Percentiles rank a stretch among this genome's conserved stretches.
Evolutionary conservation across 2,113 vertebrate genomes (phyloP).

Genomic region (Tachycineta bicolor): DNA sequence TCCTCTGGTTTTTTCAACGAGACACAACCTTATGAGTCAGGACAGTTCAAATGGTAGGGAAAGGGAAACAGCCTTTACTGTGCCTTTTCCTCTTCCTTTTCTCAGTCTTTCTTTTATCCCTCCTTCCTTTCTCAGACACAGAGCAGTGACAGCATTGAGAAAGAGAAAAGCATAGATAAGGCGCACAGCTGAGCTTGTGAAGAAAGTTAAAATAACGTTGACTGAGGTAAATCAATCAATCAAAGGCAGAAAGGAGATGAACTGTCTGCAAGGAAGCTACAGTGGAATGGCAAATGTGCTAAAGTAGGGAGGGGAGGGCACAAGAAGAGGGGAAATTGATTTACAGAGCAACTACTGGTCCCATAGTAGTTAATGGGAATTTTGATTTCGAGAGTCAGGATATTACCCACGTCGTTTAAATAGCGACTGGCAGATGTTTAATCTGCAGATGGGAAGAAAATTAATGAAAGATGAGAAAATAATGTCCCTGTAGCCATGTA

Average conservation of each 20-base stretch:
- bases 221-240: not conserved
- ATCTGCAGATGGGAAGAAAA: conserved; percentile 9
- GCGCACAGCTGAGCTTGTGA: not conserved
- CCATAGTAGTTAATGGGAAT: not conserved
- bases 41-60: not conserved
- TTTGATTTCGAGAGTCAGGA: not conserved
- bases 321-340: not conserved
- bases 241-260: not conserved
- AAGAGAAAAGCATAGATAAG: not conserved
- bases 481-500: not conserved
- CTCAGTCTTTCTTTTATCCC: not conserved
- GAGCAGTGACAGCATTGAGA: not conserved
- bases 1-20: not conserved
- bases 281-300: not conserved
- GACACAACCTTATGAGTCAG: not conserved
- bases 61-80: not conserved
- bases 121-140: not conserved
- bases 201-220: not conserved
- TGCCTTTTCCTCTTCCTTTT: not conserved
- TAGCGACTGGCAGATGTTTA: not conserved
- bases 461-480: not conserved
- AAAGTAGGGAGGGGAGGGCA: not conserved
- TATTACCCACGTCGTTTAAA: not conserved
- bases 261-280: not conserved
- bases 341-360: not conserved